Conservation (phyloP, 1,140 invertebrate species). For the Drosophila lini region DNA sequence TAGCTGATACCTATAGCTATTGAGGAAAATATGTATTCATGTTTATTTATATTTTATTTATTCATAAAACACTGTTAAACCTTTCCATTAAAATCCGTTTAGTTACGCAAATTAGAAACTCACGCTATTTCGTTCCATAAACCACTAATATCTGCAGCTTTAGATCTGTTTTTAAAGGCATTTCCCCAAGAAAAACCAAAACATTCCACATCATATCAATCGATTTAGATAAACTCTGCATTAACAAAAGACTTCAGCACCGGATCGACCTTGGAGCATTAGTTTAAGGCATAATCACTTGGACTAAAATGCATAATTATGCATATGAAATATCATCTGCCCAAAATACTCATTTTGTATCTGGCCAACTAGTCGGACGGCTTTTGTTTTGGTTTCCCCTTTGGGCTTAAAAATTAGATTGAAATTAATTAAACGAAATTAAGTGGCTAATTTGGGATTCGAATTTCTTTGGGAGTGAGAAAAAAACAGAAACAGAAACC, state of each 20-base stretch:
- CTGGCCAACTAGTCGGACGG: constrained; percentile 32
- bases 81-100: constrained; percentile 1
- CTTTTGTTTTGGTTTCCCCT: constrained; percentile 17
- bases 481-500: constrained; percentile 3
- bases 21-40: too few species aligned
- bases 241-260: constrained; percentile 28
- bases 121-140: constrained; percentile 13
- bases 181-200: constrained; percentile 12
- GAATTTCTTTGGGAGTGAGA: constrained; percentile 45
- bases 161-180: constrained; percentile 10
- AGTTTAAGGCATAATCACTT: constrained; percentile 50
- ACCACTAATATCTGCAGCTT: neutral
- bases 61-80: neutral
- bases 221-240: constrained; percentile 42
- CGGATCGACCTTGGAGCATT: constrained; percentile 57
- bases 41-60: neutral
- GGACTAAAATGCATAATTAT: constrained; percentile 53
- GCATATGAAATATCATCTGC: constrained; percentile 45
- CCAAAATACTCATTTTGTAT: constrained; percentile 27
- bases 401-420: constrained; percentile 58
- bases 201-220: constrained; percentile 40
- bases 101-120: constrained; percentile 2
- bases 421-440: constrained; percentile 77
- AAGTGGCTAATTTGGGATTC: constrained; percentile 60
- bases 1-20: too few species aligned